Conservation (phyloP, 1,140 invertebrate genomes). For the Nilaparvata lugens region DNA sequence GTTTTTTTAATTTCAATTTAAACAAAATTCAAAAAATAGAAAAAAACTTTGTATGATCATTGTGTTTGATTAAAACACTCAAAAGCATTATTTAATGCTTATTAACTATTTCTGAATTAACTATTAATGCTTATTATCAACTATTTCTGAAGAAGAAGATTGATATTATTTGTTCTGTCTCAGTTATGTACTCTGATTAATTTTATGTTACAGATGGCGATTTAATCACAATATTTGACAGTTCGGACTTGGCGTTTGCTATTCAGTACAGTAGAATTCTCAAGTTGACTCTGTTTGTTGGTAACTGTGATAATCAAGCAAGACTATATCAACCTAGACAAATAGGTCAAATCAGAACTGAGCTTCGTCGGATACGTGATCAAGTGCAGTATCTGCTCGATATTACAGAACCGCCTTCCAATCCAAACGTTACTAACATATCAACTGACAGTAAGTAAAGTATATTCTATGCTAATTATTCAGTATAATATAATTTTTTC, state of each 20-base stretch:
- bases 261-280: constrained; percentile 61
- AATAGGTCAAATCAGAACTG: constrained; percentile 41
- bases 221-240: constrained; percentile 65
- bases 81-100: no score
- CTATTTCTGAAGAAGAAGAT: no score
- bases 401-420: constrained; percentile 34
- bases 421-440: constrained; percentile 10
- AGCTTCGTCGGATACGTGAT: constrained; percentile 49
- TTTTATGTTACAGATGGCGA: constrained; percentile 51
- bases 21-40: no score
- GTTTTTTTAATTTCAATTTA: no score
- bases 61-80: no score
- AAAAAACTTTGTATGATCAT: no score
- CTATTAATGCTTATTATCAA: no score
- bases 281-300: constrained; percentile 49
- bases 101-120: no score
- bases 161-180: no score
- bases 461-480: no score
- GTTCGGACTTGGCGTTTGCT: constrained; percentile 60
- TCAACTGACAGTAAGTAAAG: constrained; percentile 20
- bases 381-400: constrained; percentile 50
- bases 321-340: constrained; percentile 27
- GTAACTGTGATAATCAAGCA: constrained; percentile 27
- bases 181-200: no score
- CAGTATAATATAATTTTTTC: no score